Conservation (phyloP, 64 coral and sea anemone genomes). For the Exaiptasia diaphana region DNA sequence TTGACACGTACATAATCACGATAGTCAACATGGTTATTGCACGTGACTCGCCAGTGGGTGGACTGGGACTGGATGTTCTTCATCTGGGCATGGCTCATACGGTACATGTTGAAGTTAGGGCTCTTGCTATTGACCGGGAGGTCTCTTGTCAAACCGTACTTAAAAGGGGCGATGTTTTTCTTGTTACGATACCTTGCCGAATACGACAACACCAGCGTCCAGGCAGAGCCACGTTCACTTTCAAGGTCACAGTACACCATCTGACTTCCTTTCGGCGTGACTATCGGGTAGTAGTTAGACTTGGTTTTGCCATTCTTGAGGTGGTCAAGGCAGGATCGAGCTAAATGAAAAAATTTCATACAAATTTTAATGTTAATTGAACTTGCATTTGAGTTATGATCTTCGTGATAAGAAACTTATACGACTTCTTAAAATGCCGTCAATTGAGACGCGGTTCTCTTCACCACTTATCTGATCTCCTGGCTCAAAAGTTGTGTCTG, state of each 20-base stretch:
- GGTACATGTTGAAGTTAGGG: slow-evolving; percentile 32
- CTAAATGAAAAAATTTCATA: too few species aligned
- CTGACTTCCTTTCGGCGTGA: background rate
- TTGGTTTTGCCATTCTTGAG: background rate
- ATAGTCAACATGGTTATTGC: slow-evolving; percentile 29
- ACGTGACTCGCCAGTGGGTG: slow-evolving; percentile 58
- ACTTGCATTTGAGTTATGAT: too few species aligned
- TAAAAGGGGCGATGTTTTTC: background rate
- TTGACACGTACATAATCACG: slow-evolving; percentile 37
- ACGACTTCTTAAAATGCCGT: too few species aligned
- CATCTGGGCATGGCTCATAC: slow-evolving; percentile 33
- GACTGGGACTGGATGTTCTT: slow-evolving; percentile 6
- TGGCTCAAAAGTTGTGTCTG: too few species aligned
- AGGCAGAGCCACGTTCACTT: slow-evolving; percentile 41
- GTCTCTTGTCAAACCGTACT: background rate
- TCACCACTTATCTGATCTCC: too few species aligned
- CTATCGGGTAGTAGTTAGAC: background rate
- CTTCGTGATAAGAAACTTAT: too few species aligned
- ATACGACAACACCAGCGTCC: slow-evolving; percentile 50
- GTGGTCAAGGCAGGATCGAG: background rate
- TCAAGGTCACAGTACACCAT: slow-evolving; percentile 31
- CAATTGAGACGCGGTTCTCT: too few species aligned
- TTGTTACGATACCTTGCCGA: background rate
- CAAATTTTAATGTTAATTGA: too few species aligned
- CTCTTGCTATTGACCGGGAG: slow-evolving; percentile 30